phyloP scores from a whole-genome alignment of 1,140 invertebrate species.

The Batillaria attramentaria region DNA sequence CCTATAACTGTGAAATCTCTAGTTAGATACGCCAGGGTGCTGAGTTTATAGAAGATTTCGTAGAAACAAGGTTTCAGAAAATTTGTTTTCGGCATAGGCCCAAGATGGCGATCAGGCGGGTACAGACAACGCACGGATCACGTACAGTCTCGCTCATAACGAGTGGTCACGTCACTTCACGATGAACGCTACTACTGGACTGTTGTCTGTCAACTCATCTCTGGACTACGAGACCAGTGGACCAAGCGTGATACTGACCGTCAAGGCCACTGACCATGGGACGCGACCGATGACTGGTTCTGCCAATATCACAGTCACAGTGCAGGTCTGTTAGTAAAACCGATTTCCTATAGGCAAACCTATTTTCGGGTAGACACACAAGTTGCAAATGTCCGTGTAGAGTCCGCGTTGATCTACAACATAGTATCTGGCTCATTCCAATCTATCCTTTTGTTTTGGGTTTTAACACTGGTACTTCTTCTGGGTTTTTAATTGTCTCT shows the following conservation, averaged over 20 bases:
- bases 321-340: constrained; percentile 7
- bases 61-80: no score
- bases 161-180: constrained; percentile 21
- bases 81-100: no score
- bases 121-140: constrained; percentile 39
- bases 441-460: no score
- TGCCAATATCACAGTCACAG: neutral
- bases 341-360: no score
- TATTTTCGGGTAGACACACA: no score
- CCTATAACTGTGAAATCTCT: no score
- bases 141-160: constrained; percentile 28
- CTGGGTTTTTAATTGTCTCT: neutral
- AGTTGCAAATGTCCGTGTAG: no score
- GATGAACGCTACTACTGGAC: neutral
- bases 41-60: no score
- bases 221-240: constrained; percentile 21
- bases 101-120: constrained; percentile 43
- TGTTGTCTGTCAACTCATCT: neutral
- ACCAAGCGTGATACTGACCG: constrained; percentile 1
- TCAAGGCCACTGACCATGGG: constrained; percentile 14
- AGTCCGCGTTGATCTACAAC: no score
- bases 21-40: no score
- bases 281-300: neutral
- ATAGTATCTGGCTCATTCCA: no score
- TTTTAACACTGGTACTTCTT: no score